These are phyloP conservation scores for Tapirus indicus DNA, from an alignment of 2,797 vertebrate genomes.

Conservation along the genomic window DNA sequence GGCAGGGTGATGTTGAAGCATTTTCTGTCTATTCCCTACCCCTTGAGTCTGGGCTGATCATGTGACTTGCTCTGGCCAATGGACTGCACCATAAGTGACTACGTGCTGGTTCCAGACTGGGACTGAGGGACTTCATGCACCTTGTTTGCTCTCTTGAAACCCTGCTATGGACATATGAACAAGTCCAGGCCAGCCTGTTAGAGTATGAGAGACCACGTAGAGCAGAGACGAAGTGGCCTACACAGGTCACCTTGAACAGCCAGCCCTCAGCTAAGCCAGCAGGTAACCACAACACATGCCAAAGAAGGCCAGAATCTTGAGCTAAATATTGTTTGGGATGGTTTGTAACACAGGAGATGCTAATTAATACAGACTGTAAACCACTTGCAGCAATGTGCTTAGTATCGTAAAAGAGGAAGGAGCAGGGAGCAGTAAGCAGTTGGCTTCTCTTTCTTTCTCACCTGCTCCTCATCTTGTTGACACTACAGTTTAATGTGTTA, in stretches of 20 bases:
- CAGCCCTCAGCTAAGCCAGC: not conserved
- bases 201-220: not conserved
- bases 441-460: not conserved
- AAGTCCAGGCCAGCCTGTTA: not conserved
- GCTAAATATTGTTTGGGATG: not conserved
- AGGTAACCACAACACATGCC: not conserved
- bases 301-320: not conserved
- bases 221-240: not conserved
- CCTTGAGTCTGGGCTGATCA: not conserved
- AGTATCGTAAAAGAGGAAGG: not conserved
- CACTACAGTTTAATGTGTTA: not conserved
- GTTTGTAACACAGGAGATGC: not conserved
- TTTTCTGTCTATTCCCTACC: not conserved
- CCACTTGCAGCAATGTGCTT: not conserved
- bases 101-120: not conserved
- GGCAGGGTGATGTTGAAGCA: not conserved
- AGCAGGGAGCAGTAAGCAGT: not conserved
- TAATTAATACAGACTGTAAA: not conserved
- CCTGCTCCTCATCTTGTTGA: constrained; percentile 9
- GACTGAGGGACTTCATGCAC: not conserved
- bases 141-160: not conserved
- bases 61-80: not conserved
- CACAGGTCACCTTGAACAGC: not conserved
- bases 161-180: not conserved
- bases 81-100: not conserved